phyloP scores from a whole-genome alignment of 2,888 invertebrate species.

The Anodontia alba region DNA sequence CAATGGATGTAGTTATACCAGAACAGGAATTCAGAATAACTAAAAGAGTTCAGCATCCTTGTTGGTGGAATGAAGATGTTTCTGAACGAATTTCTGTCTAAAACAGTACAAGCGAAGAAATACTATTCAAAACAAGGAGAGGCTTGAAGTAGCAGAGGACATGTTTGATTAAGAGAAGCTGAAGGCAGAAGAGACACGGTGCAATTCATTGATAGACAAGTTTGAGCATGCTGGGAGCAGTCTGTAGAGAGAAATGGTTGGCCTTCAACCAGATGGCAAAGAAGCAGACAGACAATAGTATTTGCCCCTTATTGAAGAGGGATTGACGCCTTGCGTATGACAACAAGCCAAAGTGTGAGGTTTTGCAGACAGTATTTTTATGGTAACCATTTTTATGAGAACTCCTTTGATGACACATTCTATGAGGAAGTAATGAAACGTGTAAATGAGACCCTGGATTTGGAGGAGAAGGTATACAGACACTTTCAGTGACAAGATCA shows the following conservation, averaged over 20 bases:
- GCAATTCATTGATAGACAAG: neutral
- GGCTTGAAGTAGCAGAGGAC: neutral
- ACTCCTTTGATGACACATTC: neutral
- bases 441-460: neutral
- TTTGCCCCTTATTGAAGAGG: neutral
- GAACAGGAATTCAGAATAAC: neutral
- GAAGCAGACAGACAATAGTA: neutral
- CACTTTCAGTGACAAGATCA: neutral
- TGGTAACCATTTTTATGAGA: neutral
- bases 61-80: slow-evolving; percentile 1
- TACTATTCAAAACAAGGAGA: neutral
- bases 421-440: neutral
- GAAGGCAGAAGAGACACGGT: neutral
- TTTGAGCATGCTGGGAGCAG: neutral
- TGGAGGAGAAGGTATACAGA: neutral
- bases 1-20: neutral
- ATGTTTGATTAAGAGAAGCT: neutral
- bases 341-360: neutral
- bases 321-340: neutral
- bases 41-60: neutral
- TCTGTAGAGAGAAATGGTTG: neutral
- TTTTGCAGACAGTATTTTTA: neutral
- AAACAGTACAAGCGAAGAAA: neutral
- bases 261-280: neutral
- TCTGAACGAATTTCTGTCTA: neutral